Evolutionary conservation across 2,888 invertebrate genomes (phyloP), one percentile per base, ranked within the genome.

Genomic region (Ditylenchus weischeri): DNA sequence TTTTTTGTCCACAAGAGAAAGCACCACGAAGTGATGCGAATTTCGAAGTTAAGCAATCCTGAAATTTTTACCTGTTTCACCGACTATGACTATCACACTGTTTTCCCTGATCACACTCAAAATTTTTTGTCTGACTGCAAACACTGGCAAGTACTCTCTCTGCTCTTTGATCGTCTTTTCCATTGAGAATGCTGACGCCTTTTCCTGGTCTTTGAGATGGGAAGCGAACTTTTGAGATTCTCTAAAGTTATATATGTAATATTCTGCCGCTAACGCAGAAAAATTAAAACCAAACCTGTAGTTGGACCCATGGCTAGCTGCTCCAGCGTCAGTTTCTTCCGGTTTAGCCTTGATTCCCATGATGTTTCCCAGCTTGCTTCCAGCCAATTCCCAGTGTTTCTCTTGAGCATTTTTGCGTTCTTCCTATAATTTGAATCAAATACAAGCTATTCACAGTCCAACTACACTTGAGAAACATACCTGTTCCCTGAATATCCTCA

Each of bases 311-410:
- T 68, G 69, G 36, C 69, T 70, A 21, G 59, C 43, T 19, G 19
- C 35, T 11, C 35, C 59, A 48, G 23, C 62, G 18, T 75, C 75
- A n/a, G 59, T 51, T 75, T 92, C 91, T 73, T 90, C 90, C 10
- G 61, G 48, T 75, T 92, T 91, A 73, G 90, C 90, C 73, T 87
- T 86, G 0, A 99, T 89, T 0, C 98, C 98, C 91, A 96, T 93
- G 54, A 99, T 92, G 82, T 96, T 93, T 83, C 93, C 93, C 69
- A 94, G 87, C 78, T 90, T 91, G 1, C 95, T 96, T 51, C 98
- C 98, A 61, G 94, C 92, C 69, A 99, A 85, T 84, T 98, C 94
- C 96, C 96, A 98, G 83, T 98, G 95, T 83, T 98, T 96, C 84
- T 94, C 93, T 84, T 98, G 96, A 0, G 75, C 94, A 83, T 92